These are phyloP conservation scores for Esox niger DNA, from an alignment of 2,113 vertebrate species.

Conservation along the genomic window DNA sequence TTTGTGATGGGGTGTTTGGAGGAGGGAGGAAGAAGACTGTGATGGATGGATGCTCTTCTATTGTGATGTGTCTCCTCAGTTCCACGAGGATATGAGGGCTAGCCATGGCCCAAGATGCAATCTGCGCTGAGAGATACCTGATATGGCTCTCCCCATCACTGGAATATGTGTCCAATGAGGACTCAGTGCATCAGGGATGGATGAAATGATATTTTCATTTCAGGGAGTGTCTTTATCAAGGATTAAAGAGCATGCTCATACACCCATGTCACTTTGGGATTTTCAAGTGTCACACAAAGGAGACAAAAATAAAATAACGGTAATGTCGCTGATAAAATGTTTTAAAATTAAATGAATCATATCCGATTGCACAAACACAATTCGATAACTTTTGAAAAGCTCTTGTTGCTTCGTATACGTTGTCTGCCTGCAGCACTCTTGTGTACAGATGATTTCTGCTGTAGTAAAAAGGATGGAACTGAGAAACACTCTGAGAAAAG, in stretches of 20 bases:
- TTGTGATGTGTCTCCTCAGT: slow-evolving; percentile 29
- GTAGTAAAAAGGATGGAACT: slow-evolving; percentile 14
- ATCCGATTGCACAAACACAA: too few relatives aligned
- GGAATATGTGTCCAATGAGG: slow-evolving; percentile 31
- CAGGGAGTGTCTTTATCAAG: slow-evolving; percentile 26
- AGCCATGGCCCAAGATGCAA: slow-evolving; percentile 6
- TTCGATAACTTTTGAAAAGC: too few relatives aligned
- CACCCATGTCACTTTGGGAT: slow-evolving; percentile 17
- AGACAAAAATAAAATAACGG: too few relatives aligned
- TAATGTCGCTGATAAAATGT: too few relatives aligned
- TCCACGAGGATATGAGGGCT: slow-evolving; percentile 10
- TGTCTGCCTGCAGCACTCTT: slow-evolving; percentile 17
- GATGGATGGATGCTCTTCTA: slow-evolving; percentile 21
- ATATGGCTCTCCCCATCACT: slow-evolving; percentile 24
- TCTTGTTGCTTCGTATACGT: slow-evolving; percentile 43
- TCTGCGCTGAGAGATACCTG: slow-evolving; percentile 20
- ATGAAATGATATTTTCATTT: slow-evolving; percentile 28
- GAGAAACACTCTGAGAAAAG: slow-evolving; percentile 33
- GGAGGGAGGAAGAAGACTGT: slow-evolving; percentile 10
- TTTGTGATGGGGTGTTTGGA: slow-evolving; percentile 15
- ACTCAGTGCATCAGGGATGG: slow-evolving; percentile 22
- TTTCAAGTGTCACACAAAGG: slow-evolving; percentile 32
- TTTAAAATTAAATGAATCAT: too few relatives aligned
- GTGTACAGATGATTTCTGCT: slow-evolving; percentile 28
- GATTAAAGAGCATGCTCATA: slow-evolving; percentile 41